A percentile compares a stretch with the other conserved stretches of the same genome.
Evolutionary conservation across 2,797 vertebrate genomes (phyloP).

Genomic region (Acipenser oxyrinchus): DNA sequence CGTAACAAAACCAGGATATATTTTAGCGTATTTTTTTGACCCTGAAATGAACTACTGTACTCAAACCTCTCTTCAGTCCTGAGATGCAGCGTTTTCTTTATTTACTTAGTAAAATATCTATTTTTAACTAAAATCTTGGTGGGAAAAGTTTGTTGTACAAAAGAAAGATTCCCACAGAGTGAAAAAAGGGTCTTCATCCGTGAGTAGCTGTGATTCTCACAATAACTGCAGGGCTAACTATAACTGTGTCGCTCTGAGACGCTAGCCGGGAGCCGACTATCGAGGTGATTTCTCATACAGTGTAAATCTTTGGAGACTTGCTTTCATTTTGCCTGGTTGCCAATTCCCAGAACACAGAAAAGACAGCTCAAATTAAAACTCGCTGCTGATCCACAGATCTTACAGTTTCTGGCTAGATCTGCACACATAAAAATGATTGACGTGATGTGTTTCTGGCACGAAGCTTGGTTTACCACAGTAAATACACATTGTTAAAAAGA

Average conservation of each 20-base stretch:
- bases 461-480: neutral
- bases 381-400: constrained; percentile 17
- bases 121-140: constrained; percentile 61
- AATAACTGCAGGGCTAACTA: constrained; percentile 25
- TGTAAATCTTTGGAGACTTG: constrained; percentile 46
- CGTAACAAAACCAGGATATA: constrained; percentile 58
- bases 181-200: constrained; percentile 48
- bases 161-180: constrained; percentile 68
- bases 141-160: constrained; percentile 64
- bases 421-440: constrained; percentile 15
- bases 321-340: constrained; percentile 21
- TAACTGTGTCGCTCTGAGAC: neutral
- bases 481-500: constrained; percentile 15
- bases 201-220: constrained; percentile 58
- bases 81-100: no score
- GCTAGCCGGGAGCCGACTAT: constrained; percentile 11
- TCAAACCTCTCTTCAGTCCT: constrained; percentile 21
- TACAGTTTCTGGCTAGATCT: constrained; percentile 25
- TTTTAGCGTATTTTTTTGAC: constrained; percentile 24
- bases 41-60: constrained; percentile 45
- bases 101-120: constrained; percentile 43
- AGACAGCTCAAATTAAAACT: constrained; percentile 26
- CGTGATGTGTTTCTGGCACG: constrained; percentile 16
- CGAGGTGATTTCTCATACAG: constrained; percentile 56
- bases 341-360: constrained; percentile 51